These are phyloP conservation scores for Chaetogeoica ovagalla DNA, from an alignment of 2,888 invertebrate genomes.

Conservation along the genomic window DNA sequence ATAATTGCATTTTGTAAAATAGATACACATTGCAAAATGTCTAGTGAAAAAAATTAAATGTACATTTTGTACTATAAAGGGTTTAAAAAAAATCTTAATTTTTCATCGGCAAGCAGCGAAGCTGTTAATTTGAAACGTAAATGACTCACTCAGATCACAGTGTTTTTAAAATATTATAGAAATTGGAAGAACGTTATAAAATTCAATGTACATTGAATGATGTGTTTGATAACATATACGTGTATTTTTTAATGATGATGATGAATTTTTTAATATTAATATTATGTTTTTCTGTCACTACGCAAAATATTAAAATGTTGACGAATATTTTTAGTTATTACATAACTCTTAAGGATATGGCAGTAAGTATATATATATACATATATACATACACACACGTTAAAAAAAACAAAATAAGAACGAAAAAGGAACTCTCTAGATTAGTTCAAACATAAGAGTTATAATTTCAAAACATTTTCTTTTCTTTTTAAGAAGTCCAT, in stretches of 20 bases:
- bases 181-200: not conserved
- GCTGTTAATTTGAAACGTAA: not conserved
- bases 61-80: not conserved
- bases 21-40: not conserved
- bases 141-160: not conserved
- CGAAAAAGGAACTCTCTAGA: too few relatives aligned
- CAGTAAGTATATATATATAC: too few relatives aligned
- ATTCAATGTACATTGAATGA: not conserved
- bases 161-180: not conserved
- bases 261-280: not conserved
- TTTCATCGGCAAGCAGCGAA: not conserved
- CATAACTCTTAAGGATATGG: too few relatives aligned
- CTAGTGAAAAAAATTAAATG: not conserved
- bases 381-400: too few relatives aligned
- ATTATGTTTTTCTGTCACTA: too few relatives aligned
- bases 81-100: conserved; percentile 6
- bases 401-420: too few relatives aligned
- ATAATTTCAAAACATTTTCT: too few relatives aligned
- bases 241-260: too few relatives aligned
- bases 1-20: not conserved
- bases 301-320: too few relatives aligned
- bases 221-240: conserved; percentile 1
- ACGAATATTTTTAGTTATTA: too few relatives aligned
- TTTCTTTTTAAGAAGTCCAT: too few relatives aligned
- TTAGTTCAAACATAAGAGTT: too few relatives aligned